Percentiles rank a stretch among this genome's conserved stretches.
phyloP scores from a whole-genome alignment of 1,140 invertebrate genomes.

The Bradynema listronoti region DNA sequence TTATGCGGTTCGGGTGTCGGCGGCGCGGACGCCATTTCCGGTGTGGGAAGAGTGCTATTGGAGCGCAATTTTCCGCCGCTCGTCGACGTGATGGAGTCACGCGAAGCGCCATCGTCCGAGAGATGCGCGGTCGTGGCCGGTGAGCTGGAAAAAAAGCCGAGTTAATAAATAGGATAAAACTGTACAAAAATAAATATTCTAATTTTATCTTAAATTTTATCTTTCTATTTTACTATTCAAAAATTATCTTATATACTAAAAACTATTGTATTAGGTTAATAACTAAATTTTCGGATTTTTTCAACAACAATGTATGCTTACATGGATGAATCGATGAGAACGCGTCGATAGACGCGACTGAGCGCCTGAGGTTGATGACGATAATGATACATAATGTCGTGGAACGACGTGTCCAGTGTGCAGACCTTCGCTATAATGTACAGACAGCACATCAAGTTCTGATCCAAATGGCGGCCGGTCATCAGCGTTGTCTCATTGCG shows the following conservation, averaged over 20 bases:
- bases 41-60: conserved; percentile 29
- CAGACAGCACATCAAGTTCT: conserved; percentile 94
- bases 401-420: conserved; percentile 37
- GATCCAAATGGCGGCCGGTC: conserved; percentile 87
- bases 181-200: too few relatives aligned
- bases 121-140: conserved; percentile 4
- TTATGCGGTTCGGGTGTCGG: conserved; percentile 41
- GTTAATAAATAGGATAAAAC: too few relatives aligned
- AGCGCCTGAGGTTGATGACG: conserved; percentile 49
- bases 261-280: too few relatives aligned
- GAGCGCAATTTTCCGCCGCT: conserved; percentile 23
- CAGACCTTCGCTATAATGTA: conserved; percentile 82
- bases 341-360: conserved; percentile 42
- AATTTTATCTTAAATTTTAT: too few relatives aligned
- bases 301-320: conserved; percentile 2
- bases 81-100: conserved; percentile 35
- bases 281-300: too few relatives aligned
- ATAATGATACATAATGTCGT: conserved; percentile 51
- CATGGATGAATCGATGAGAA: conserved; percentile 28
- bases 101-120: conserved; percentile 41
- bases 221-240: too few relatives aligned
- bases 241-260: too few relatives aligned
- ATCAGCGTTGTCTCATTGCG: conserved; percentile 75
- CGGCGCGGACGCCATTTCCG: conserved; percentile 25
- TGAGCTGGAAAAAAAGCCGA: conserved; percentile 7